Evolutionary conservation across 2,888 invertebrate species (phyloP).

Genomic region (Mythimna impura): DNA sequence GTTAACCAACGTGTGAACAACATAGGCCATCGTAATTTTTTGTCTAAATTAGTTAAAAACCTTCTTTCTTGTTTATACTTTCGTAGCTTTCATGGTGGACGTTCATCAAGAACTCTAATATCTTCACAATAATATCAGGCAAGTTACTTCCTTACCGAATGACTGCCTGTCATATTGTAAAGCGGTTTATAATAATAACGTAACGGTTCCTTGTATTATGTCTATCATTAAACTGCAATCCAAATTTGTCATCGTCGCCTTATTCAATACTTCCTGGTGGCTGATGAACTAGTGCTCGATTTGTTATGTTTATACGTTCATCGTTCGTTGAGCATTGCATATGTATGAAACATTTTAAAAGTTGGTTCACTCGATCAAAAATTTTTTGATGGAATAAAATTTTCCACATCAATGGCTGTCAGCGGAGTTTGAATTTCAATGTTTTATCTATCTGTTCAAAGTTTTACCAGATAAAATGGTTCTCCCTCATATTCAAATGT

Average conservation of each 20-base stretch:
- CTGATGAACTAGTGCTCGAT: slow-evolving; percentile 31
- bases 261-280: slow-evolving; percentile 48
- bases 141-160: slow-evolving; percentile 5
- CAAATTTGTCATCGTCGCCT: slow-evolving; percentile 51
- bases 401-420: slow-evolving; percentile 18
- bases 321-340: slow-evolving; percentile 35
- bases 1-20: slow-evolving; percentile 18
- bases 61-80: background rate
- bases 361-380: slow-evolving; percentile 25
- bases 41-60: slow-evolving; percentile 1
- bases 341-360: slow-evolving; percentile 34
- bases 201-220: slow-evolving; percentile 35
- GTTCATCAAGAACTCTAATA: background rate
- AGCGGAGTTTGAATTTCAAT: background rate
- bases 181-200: slow-evolving; percentile 34
- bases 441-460: slow-evolving; percentile 18
- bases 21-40: slow-evolving; percentile 14
- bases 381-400: slow-evolving; percentile 11
- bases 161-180: slow-evolving; percentile 2
- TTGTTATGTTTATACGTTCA: slow-evolving; percentile 47
- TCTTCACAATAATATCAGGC: background rate
- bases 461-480: background rate
- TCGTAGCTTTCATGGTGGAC: background rate
- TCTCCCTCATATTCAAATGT: slow-evolving; percentile 14
- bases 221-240: slow-evolving; percentile 54